Conservation (phyloP, 2,113 vertebrate genomes). For the Malurus melanocephalus region DNA sequence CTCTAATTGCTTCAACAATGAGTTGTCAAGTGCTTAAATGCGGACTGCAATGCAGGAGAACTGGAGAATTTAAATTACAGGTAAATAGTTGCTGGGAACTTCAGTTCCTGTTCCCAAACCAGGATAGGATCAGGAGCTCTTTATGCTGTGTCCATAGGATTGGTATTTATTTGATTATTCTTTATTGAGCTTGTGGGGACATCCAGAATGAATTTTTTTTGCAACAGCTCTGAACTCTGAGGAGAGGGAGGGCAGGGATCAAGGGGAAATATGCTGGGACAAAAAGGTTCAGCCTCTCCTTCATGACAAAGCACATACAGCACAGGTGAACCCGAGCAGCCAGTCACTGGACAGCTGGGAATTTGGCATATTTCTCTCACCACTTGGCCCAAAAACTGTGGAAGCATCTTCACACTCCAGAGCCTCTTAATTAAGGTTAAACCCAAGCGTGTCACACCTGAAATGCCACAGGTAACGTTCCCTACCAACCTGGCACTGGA, state of each 20-base stretch:
- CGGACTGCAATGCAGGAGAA: neutral
- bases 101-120: neutral
- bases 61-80: neutral
- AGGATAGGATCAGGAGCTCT: neutral
- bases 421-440: neutral
- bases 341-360: neutral
- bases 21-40: neutral
- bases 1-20: slow-evolving; percentile 15
- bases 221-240: neutral
- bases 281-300: neutral
- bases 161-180: neutral
- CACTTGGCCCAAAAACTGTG: neutral
- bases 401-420: neutral
- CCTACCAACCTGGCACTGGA: neutral
- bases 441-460: neutral
- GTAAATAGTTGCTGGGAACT: neutral
- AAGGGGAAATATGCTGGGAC: rapidly evolving
- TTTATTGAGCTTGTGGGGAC: neutral
- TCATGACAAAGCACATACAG: neutral
- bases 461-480: neutral
- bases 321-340: neutral
- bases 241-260: neutral
- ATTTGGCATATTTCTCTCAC: neutral
- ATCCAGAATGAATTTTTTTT: neutral
- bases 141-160: no score